Evolutionary conservation across 2,797 vertebrate genomes (phyloP).

Genomic region (Dendrocincla tyrannina): DNA sequence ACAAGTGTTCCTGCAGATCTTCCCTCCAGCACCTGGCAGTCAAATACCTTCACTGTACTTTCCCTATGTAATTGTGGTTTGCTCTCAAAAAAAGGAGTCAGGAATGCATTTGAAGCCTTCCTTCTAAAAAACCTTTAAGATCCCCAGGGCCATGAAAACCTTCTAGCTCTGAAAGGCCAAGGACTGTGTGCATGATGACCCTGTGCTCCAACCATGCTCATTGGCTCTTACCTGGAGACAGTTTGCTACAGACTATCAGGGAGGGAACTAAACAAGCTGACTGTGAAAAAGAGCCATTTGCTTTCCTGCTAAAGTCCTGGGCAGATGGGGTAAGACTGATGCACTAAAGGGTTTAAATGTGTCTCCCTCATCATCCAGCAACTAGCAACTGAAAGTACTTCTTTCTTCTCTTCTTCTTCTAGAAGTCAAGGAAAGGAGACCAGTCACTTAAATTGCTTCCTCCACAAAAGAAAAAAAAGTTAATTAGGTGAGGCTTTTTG

Average conservation of each 20-base stretch:
- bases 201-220: background rate
- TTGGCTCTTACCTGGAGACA: background rate
- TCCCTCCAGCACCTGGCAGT: background rate
- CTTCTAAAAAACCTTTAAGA: background rate
- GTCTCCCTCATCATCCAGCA: background rate
- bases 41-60: background rate
- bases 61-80: constrained; percentile 21
- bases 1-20: background rate
- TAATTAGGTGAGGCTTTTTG: background rate
- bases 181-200: background rate
- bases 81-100: background rate
- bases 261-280: background rate
- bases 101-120: constrained; percentile 3
- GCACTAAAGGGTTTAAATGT: background rate
- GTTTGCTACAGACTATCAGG: background rate
- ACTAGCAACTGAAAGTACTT: background rate
- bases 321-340: background rate
- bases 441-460: background rate
- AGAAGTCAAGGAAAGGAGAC: background rate
- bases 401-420: background rate
- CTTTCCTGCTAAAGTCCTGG: background rate
- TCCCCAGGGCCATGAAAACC: background rate
- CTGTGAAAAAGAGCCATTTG: background rate
- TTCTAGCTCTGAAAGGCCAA: background rate
- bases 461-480: background rate